Base-by-base conservation (phyloP, 2,113 vertebrate species). In the Ascaphus truei region DNA sequence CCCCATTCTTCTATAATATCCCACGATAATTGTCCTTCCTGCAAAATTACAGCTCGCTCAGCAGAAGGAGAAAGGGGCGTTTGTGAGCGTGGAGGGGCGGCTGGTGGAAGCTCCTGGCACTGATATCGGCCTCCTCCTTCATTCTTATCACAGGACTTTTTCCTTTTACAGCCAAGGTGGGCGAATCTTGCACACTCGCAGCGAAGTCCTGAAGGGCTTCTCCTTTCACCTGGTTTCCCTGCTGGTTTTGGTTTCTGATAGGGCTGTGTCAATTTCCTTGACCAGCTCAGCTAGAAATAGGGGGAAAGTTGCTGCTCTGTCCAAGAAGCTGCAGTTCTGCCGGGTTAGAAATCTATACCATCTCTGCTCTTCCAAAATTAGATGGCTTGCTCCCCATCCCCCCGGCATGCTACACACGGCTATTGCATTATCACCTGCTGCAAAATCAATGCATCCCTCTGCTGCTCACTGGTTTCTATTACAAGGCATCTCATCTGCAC, bases 361-460 rank as follows among this genome's bases (percentile, higher is more conserved):
- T 76, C 78, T 77, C 53, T 65, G 75, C 34, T 5, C 68, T 71
- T 65, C 72, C 80, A 76, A 79, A 83, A 79, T 76, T 29, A 82
- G 72, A 79, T 27, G 53, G 72, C 27, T 75, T n/a, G 62, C 60
- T 77, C 25, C 62, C 45, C 8, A 55, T 33, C 37, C 63, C 45
- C 22, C 8, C 55, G 22, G 53, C 62, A 57, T 68, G 75, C 77
- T 73, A 30, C 71, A 79, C 34, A 68, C 37, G 79, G 60, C 75
- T 67, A 62, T 30, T 75, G 64, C 66, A 74, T 74, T 80, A 78
- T 84, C 68, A 84, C 78, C 77, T 79, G 78, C 83, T 73, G 37
- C 71, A 86, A 78, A 84, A 84, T 77, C 79, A 76, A 81, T 83
- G 62, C 60, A 78, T 55, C 63, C 41, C 33, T 61, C 57, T 25